Evolutionary conservation across 2,797 vertebrate species (phyloP).

Genomic region (Galago senegalensis): DNA sequence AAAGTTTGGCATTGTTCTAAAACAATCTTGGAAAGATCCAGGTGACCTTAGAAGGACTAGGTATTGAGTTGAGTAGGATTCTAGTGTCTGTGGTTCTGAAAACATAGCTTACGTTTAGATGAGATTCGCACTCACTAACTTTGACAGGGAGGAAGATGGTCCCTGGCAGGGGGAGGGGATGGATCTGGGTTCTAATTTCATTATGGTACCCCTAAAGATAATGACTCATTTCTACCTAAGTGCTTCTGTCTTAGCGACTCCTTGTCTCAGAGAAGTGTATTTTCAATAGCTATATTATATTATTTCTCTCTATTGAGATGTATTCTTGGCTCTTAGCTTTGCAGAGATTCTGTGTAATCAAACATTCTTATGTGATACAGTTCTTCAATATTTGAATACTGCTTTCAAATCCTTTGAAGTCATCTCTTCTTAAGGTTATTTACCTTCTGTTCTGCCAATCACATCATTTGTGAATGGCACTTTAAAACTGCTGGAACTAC

Average conservation of each 20-base stretch:
- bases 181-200: neutral
- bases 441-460: neutral
- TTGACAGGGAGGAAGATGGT: neutral
- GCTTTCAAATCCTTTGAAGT: neutral
- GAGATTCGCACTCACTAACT: neutral
- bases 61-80: neutral
- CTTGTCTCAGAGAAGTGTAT: neutral
- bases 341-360: neutral
- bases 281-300: neutral
- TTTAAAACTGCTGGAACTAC: neutral
- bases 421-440: neutral
- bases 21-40: constrained; percentile 13
- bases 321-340: neutral
- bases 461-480: neutral
- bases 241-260: neutral
- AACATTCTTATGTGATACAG: neutral
- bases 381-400: constrained; percentile 39
- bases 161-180: neutral
- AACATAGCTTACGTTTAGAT: neutral
- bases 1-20: constrained; percentile 12
- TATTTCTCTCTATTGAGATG: neutral
- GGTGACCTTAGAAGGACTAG: neutral
- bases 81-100: neutral
- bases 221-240: neutral
- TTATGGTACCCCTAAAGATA: neutral